Base-by-base conservation (phyloP, 2,797 vertebrate species). In the Sebastes vulpes region DNA sequence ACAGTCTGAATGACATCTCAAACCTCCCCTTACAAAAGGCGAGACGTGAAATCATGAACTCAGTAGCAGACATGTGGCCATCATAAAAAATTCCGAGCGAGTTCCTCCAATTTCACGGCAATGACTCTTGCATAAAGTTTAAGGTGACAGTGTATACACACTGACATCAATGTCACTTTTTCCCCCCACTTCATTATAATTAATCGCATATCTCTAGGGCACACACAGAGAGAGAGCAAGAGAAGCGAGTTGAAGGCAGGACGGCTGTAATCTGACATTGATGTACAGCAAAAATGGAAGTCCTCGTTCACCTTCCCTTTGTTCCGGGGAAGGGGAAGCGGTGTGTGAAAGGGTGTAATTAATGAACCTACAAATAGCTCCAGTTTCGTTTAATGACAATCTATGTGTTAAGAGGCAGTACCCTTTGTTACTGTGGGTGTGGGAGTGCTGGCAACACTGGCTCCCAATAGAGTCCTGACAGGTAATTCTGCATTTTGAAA, bases 281-380 rank as follows among this genome's bases (percentile, higher is more conserved):
- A 94, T 86, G 88, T 93, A 92, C 89, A 89, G 89, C 85, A 91
- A 90, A 93, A 95, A 92, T 87, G 89, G 77, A 94, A 92, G 90
- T 94, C 90, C 91, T 92, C 21, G 75, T 93, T 95, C 94, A 95
- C 92, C 92, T 94, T 94, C 86, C 83, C 81, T 93, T 89, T 89
- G 89, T 92, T 94, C 85, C 46, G 35, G 61, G 59, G 65, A 89
- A 89, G 89, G 90, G 83, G 93, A 93, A 95, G 90, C 72, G 91
- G 90, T 79, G 89, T 94, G 92, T 94, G 91, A 95, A 95, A 91
- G 90, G 89, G 80, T 94, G 90, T 91, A 95, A 95, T 95, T 95
- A 95, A 96, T 95, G 92, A 92, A 92, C 87, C 91, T 85, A 94
- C 91, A 94, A 95, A 95, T 95, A 95, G 92, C 90, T 93, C 79